Evolutionary conservation across 2,113 vertebrate species (phyloP).

Genomic region (Pleuronectes platessa): DNA sequence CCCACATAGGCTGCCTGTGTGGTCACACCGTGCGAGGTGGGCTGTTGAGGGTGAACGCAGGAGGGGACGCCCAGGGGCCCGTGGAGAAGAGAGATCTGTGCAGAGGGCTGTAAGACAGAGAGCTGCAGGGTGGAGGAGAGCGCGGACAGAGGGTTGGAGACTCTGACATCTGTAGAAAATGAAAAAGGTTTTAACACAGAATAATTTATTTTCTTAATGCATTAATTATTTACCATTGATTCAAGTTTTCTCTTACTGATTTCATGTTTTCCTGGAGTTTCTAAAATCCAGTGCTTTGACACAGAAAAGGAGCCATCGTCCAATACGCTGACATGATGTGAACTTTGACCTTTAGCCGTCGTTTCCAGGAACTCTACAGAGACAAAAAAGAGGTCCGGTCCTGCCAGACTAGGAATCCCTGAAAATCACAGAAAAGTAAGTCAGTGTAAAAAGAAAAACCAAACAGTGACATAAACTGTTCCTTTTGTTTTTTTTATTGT

Average conservation of each 20-base stretch:
- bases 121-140: slow-evolving; percentile 35
- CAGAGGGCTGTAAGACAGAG: slow-evolving; percentile 15
- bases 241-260: slow-evolving; percentile 27
- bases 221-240: not conserved
- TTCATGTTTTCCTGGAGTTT: slow-evolving; percentile 41
- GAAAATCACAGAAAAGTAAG: slow-evolving; percentile 5
- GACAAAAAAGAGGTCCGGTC: slow-evolving; percentile 35
- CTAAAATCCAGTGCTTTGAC: slow-evolving; percentile 32
- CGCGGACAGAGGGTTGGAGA: slow-evolving; percentile 40
- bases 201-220: not conserved
- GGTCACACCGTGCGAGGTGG: not conserved
- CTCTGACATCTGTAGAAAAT: slow-evolving; percentile 39
- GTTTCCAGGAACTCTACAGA: slow-evolving; percentile 54
- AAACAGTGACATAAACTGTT: not conserved
- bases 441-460: not conserved
- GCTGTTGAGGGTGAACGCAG: slow-evolving; percentile 1
- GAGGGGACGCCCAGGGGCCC: slow-evolving; percentile 9
- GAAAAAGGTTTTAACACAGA: not conserved
- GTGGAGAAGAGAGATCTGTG: slow-evolving; percentile 24
- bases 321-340: slow-evolving; percentile 43
- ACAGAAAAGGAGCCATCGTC: slow-evolving; percentile 52
- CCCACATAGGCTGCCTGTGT: slow-evolving; percentile 3
- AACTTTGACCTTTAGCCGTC: slow-evolving; percentile 60
- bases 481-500: not conserved
- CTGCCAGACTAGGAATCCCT: slow-evolving; percentile 36